Conservation (phyloP, 2,888 invertebrate genomes). For the Orthonychiurus folsomi region DNA sequence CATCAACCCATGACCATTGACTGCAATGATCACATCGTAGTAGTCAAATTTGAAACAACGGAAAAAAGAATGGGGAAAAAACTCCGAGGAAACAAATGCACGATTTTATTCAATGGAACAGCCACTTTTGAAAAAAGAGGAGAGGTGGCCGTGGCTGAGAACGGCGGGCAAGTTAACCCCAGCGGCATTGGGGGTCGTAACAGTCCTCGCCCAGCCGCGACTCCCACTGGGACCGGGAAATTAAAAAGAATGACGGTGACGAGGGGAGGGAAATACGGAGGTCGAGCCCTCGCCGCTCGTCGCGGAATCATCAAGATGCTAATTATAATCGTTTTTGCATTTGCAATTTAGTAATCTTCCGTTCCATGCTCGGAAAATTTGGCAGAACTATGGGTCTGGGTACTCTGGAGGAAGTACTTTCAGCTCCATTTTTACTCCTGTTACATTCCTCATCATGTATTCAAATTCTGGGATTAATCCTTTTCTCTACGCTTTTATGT, state of each 20-base stretch:
- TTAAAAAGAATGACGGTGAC: slow-evolving; percentile 14
- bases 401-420: slow-evolving; percentile 64
- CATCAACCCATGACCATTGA: too few species aligned
- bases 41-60: slow-evolving; percentile 28
- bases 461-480: slow-evolving; percentile 87
- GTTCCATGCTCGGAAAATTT: slow-evolving; percentile 77
- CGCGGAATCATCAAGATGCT: slow-evolving; percentile 81
- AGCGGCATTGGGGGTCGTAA: too few species aligned
- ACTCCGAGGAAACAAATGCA: not conserved
- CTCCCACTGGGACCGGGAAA: too few species aligned
- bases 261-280: slow-evolving; percentile 34
- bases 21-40: slow-evolving; percentile 35
- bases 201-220: not conserved
- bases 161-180: too few species aligned
- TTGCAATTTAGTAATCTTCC: slow-evolving; percentile 83
- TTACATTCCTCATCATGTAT: slow-evolving; percentile 78
- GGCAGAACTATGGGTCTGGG: slow-evolving; percentile 69
- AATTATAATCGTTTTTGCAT: slow-evolving; percentile 76
- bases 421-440: slow-evolving; percentile 68
- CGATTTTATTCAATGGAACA: not conserved
- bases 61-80: not conserved
- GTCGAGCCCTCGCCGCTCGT: slow-evolving; percentile 59
- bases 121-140: not conserved
- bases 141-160: too few species aligned
- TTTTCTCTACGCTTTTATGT: slow-evolving; percentile 76